phyloP scores from a whole-genome alignment of 2,888 invertebrate genomes.

The Sarcophaga subvicina region DNA sequence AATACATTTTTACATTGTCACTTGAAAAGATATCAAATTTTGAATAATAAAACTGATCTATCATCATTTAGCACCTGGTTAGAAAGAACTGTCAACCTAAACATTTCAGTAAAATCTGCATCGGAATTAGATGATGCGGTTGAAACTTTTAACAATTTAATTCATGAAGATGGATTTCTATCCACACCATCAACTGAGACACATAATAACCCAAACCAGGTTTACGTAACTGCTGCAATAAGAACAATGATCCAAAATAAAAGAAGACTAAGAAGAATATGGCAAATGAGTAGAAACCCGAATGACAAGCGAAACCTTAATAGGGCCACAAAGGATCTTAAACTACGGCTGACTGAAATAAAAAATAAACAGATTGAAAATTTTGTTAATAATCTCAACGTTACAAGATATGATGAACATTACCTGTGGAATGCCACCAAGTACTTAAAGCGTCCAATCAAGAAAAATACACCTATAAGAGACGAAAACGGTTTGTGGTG shows the following conservation, averaged over 20 bases:
- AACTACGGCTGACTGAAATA: background rate
- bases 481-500: too few relatives aligned
- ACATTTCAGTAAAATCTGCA: background rate
- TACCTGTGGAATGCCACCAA: background rate
- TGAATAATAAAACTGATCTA: constrained; percentile 12
- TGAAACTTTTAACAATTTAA: background rate
- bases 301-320: constrained; percentile 31
- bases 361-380: background rate
- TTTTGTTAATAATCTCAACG: too few relatives aligned
- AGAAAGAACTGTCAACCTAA: background rate
- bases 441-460: too few relatives aligned
- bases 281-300: constrained; percentile 40
- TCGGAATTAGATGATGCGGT: background rate
- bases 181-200: too few relatives aligned
- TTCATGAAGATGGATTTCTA: too few relatives aligned
- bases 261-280: constrained; percentile 42
- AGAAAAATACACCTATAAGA: too few relatives aligned
- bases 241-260: constrained; percentile 11
- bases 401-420: too few relatives aligned
- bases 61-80: background rate
- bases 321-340: background rate
- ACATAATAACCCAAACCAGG: too few relatives aligned
- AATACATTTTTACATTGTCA: constrained; percentile 2
- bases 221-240: constrained; percentile 11
- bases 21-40: background rate